Evolutionary conservation across 2,113 vertebrate species (phyloP).

Genomic region (human): DNA sequence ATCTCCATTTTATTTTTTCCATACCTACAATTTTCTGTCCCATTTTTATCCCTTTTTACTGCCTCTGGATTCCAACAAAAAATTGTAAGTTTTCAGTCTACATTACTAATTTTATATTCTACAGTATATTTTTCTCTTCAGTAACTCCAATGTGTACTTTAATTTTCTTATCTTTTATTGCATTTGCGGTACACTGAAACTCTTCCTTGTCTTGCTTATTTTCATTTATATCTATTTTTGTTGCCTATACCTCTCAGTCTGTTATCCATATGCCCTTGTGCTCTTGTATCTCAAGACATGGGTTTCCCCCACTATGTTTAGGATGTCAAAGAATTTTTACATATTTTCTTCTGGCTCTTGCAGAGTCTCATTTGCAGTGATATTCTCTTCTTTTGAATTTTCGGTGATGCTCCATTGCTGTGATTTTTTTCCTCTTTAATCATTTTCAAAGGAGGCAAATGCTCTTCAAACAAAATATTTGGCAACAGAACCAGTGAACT

Average conservation of each 20-base stretch:
- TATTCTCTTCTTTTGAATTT: neutral
- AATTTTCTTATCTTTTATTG: neutral
- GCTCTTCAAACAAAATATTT: slow-evolving; percentile 14
- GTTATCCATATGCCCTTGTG: neutral
- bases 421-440: neutral
- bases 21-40: neutral
- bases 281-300: neutral
- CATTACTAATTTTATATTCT: neutral
- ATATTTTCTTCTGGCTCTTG: neutral
- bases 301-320: neutral
- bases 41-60: neutral
- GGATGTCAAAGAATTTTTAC: neutral
- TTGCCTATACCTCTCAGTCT: neutral
- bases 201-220: neutral
- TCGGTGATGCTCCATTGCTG: neutral
- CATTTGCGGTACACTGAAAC: neutral
- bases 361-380: neutral
- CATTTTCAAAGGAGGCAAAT: slow-evolving; percentile 28
- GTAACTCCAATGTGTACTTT: neutral
- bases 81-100: neutral
- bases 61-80: neutral
- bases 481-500: neutral
- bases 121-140: neutral
- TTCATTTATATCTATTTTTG: neutral
- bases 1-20: neutral